Evolutionary conservation across 2,113 vertebrate genomes (phyloP).

Genomic region (Caloenas nicobarica): DNA sequence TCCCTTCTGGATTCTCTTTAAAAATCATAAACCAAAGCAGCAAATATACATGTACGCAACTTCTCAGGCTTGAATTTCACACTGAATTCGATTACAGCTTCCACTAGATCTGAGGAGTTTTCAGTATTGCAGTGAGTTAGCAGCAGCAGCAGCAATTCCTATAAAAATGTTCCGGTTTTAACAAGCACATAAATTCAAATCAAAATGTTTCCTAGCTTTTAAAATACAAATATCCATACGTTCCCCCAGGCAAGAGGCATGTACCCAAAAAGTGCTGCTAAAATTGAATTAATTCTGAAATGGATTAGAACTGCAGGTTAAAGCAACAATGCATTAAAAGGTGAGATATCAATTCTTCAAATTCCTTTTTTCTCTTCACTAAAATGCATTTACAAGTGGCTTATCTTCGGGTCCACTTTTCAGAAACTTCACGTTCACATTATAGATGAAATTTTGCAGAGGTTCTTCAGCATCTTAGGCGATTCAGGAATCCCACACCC

Average conservation of each 20-base stretch:
- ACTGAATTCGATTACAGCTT: conserved; percentile 57
- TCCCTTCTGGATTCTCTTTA: conserved; percentile 68
- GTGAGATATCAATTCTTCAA: conserved; percentile 49
- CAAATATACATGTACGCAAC: conserved; percentile 53
- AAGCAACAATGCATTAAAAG: conserved; percentile 64
- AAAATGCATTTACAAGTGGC: conserved; percentile 33
- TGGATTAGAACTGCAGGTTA: conserved; percentile 61
- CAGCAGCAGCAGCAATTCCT: conserved; percentile 67
- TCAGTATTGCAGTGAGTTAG: conserved; percentile 64
- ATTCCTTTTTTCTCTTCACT: conserved; percentile 48
- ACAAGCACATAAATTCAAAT: conserved; percentile 67
- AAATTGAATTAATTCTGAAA: conserved; percentile 58
- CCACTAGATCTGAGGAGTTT: conserved; percentile 59
- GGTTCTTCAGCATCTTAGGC: conserved; percentile 65
- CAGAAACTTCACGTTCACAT: conserved; percentile 63
- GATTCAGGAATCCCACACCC: conserved; percentile 62
- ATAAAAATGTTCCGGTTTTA: conserved; percentile 66
- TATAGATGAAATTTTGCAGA: conserved; percentile 48
- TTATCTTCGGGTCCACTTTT: conserved; percentile 60
- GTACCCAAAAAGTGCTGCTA: conserved; percentile 51
- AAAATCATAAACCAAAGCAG: conserved; percentile 68
- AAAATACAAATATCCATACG: conserved; percentile 52
- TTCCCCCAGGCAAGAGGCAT: conserved; percentile 52
- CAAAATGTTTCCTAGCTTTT: conserved; percentile 65
- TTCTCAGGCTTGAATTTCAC: conserved; percentile 71